Base-by-base conservation (phyloP, 2,797 vertebrate species). In the Gephyroberyx darwinii region DNA sequence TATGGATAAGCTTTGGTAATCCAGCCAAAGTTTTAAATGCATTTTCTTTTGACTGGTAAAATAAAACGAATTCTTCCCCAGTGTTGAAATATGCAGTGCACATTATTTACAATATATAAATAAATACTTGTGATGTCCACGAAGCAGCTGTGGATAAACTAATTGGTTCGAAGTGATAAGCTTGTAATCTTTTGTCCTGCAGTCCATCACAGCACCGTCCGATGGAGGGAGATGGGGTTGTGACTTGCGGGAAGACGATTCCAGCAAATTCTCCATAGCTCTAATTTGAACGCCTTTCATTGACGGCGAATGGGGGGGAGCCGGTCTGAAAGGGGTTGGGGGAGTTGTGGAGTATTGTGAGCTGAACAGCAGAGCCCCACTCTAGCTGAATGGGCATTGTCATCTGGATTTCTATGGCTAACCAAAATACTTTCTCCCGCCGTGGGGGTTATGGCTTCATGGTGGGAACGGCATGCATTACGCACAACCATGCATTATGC, bases 391-490 rank as follows among this genome's bases (percentile, higher is more conserved):
- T 90, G 85, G 92, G 87, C 78, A 92, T 93, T 94, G 93, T 94
- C 90, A 92, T 93, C 87, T 92, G 88, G 90, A 91, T 92, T 93
- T 93, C 91, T 90, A 90, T 92, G 87, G 88, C 86, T 74, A 83
- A 89, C 90, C 86, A 92, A 93, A 93, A 92, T 92, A 91, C 91
- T 88, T 90, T 90, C 90, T 91, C 89, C 84, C 83, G 31, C 85
- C 78, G 80, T 87, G 87, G 90, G 90, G 89, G 88, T 89, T 87
- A 63, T 83, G 79, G 82, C 84, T 84, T 31, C 81, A 43, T 52
- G 79, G 83, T 92, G 89, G 85, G 88, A 92, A 91, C 17, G 20
- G 77, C 74, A 50, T 55, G 75, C 64, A 78, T 84, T 78, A 84
- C 83, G 74, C 83, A 84, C 79, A 63, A 54, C 59, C 63, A 47